Evolutionary conservation across 1,140 invertebrate species (phyloP), one percentile per base, ranked within the genome.

Genomic region (Sesamia nonagrioides): DNA sequence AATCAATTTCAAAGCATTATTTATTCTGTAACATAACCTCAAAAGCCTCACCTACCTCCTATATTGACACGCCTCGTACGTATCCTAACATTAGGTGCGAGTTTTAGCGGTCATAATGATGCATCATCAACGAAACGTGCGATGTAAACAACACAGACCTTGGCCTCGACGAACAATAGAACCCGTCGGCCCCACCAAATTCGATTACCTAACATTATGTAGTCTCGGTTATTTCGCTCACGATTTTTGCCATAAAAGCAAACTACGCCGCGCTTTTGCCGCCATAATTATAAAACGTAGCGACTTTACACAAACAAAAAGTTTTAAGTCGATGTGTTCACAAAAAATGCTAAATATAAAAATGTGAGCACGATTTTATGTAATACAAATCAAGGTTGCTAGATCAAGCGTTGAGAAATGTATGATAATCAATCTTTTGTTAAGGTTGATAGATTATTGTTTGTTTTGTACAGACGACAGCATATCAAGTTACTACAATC

Each of bases 81-180:
- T 15, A 76, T 18, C 74, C 18, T 54, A 35, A 27, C n/a, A 50
- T 63, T 52, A 66, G 40, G 77, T 82, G 80, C 52, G 72, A 78
- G 45, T 78, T 81, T 81, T 78, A 71, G 74, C 68, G 42, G 15
- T 18, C 42, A 27, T 79, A 77, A 84, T 84, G 85, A 87, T 88
- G 86, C 86, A 90, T 84, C 79, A 84, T 82, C 80, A 81, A 79
- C 77, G 81, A 83, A 81, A 77, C 78, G 77, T 82, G 77, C 84
- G 84, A 88, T 88, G 92, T 94, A 93, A 94, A 94, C 91, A 94
- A 86, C 61, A 61, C 77, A 89, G 88, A 84, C 93, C 93, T 94
- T 94, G 93, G 90, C 92, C 91, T 88, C 90, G 82, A 80, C 58
- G 86, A 83, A 94, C 90, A 93, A 93, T 94, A 88, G 90, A 90